phyloP scores from a whole-genome alignment of 2,113 vertebrate genomes.

The Spheniscus mendiculus region DNA sequence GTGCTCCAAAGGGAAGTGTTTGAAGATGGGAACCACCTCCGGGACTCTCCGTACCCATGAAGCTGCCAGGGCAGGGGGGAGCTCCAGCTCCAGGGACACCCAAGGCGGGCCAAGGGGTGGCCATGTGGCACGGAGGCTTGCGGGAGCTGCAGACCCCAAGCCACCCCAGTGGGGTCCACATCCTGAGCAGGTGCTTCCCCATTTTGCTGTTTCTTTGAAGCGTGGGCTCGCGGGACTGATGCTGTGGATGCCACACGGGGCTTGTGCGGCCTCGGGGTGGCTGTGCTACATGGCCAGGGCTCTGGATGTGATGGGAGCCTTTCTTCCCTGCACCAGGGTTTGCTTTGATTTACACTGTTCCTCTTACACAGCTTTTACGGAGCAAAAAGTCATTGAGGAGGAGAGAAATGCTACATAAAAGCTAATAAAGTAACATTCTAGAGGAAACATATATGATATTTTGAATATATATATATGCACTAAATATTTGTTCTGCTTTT shows the following conservation, averaged over 20 bases:
- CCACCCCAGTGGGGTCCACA: not conserved
- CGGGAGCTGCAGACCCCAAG: not conserved
- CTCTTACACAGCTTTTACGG: not conserved
- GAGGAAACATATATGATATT: not conserved
- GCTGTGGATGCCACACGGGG: not conserved
- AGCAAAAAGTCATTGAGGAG: not conserved
- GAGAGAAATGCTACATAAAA: not conserved
- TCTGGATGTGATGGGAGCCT: not conserved
- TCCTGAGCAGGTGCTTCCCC: not conserved
- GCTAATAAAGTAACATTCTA: not conserved
- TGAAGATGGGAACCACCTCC: not conserved
- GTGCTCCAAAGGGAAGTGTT: not conserved
- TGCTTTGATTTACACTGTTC: not conserved
- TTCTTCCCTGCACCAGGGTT: not conserved
- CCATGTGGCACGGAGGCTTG: not conserved
- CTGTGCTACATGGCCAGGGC: not conserved
- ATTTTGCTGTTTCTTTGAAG: not conserved
- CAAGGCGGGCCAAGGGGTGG: not conserved
- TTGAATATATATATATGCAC: not conserved
- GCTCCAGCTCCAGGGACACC: not conserved
- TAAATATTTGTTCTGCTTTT: not conserved
- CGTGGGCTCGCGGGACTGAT: rapidly evolving
- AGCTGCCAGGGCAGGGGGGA: not conserved
- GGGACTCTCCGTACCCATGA: rapidly evolving
- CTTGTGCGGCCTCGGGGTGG: not conserved